Evolutionary conservation across 1,140 invertebrate species (phyloP).

Genomic region (Drosophila tristis): DNA sequence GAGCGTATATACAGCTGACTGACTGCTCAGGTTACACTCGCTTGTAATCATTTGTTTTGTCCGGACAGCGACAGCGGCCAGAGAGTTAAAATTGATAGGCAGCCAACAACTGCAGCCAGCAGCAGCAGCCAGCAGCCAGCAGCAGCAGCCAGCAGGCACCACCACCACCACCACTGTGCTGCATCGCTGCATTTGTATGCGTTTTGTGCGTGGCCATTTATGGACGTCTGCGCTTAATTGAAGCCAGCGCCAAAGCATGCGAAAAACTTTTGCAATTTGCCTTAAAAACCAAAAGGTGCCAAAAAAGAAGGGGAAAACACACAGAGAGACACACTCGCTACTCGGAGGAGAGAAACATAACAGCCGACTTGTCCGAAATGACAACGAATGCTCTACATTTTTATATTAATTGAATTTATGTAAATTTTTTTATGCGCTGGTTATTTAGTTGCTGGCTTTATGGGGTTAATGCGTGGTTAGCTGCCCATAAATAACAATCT

Average conservation of each 20-base stretch:
- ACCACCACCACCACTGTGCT: not conserved
- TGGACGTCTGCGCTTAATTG: conserved; percentile 79
- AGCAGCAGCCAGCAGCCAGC: not conserved
- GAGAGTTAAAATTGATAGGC: conserved; percentile 73
- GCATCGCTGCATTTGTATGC: conserved; percentile 11
- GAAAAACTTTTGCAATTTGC: conserved; percentile 74
- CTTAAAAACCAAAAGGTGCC: conserved; percentile 58
- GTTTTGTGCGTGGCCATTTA: conserved; percentile 61
- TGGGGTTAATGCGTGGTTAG: conserved; percentile 41
- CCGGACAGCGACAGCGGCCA: conserved; percentile 62
- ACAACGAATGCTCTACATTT: conserved; percentile 62
- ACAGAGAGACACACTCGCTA: conserved; percentile 14
- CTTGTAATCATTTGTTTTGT: conserved; percentile 77
- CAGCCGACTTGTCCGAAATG: conserved; percentile 47
- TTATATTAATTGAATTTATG: conserved; percentile 64
- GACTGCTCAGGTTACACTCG: conserved; percentile 76
- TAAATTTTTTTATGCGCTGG: conserved; percentile 39
- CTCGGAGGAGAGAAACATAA: not conserved
- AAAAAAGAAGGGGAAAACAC: conserved; percentile 49
- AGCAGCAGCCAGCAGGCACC: conserved; percentile 31
- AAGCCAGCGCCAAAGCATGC: conserved; percentile 69
- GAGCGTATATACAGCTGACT: not conserved
- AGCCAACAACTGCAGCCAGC: conserved; percentile 58
- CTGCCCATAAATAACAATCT: conserved; percentile 49
- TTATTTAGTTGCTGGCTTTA: conserved; percentile 32